Evolutionary conservation across 1,140 invertebrate genomes (phyloP).

Genomic region (Bombus picipes): DNA sequence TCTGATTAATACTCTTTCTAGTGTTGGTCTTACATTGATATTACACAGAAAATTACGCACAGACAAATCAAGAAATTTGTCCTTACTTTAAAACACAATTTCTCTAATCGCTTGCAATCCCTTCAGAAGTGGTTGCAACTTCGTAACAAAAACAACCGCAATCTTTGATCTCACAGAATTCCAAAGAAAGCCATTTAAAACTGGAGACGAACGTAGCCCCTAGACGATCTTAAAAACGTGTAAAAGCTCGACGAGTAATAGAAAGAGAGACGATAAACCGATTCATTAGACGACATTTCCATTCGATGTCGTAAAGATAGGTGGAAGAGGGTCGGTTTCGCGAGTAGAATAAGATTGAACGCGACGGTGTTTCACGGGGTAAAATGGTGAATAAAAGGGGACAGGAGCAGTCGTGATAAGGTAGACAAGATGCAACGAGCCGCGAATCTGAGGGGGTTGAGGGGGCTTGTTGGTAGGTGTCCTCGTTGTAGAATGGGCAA

Average conservation of each 20-base stretch:
- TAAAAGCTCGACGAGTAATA: background rate
- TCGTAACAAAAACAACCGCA: background rate
- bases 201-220: background rate
- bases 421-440: slow-evolving; percentile 23
- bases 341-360: slow-evolving; percentile 9
- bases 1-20: no score
- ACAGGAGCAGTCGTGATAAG: background rate
- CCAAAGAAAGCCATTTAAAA: background rate
- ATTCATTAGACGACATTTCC: slow-evolving; percentile 19
- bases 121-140: fast-evolving
- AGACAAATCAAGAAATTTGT: no score
- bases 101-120: background rate
- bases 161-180: background rate
- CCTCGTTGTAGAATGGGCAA: background rate
- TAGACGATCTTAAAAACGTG: background rate
- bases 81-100: background rate
- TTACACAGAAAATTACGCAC: no score
- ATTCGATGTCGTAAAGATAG: background rate
- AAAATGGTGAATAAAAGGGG: slow-evolving; percentile 24
- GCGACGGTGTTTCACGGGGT: slow-evolving; percentile 6
- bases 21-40: no score
- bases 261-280: background rate
- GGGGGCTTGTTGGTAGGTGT: background rate
- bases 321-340: background rate
- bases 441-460: slow-evolving; percentile 1